phyloP scores from a whole-genome alignment of 92 coral and sea anemone genomes.

The Epizoanthus rinbou region DNA sequence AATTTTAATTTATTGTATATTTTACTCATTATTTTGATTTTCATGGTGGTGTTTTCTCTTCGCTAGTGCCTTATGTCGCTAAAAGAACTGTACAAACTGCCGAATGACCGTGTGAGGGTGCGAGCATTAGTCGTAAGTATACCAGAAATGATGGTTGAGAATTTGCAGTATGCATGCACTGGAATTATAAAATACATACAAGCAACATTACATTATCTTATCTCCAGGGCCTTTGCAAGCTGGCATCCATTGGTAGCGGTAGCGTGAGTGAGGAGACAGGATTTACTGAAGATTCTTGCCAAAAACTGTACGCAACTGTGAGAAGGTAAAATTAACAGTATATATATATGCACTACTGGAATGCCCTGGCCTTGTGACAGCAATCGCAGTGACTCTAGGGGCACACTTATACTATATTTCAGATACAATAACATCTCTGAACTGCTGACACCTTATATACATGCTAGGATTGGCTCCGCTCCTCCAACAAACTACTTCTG shows the following conservation, averaged over 20 bases:
- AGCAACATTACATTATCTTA: background rate
- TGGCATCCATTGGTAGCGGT: constrained; percentile 90
- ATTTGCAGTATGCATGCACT: background rate
- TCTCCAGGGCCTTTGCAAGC: constrained; percentile 89
- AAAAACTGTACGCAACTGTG: constrained; percentile 85
- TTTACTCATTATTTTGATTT: background rate
- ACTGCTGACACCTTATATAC: too few relatives aligned
- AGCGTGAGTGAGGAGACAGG: constrained; percentile 78
- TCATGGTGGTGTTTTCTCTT: background rate
- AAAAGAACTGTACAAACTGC: constrained; percentile 71
- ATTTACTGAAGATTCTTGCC: constrained; percentile 84
- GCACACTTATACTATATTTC: too few relatives aligned
- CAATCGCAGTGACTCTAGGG: too few relatives aligned
- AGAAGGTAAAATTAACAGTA: constrained; percentile 62
- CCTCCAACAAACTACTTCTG: too few relatives aligned
- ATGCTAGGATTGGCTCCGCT: too few relatives aligned
- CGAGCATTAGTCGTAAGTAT: constrained; percentile 93
- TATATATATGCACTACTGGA: too few relatives aligned
- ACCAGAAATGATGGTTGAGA: background rate
- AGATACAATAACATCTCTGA: too few relatives aligned
- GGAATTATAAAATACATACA: background rate
- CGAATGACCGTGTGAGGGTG: constrained; percentile 81
- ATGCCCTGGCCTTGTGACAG: too few relatives aligned
- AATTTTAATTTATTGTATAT: background rate
- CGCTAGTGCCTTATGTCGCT: constrained; percentile 81